Evolutionary conservation across 2,888 invertebrate species (phyloP), one percentile per base, ranked within the genome.

Genomic region (Pterobdella sp.): DNA sequence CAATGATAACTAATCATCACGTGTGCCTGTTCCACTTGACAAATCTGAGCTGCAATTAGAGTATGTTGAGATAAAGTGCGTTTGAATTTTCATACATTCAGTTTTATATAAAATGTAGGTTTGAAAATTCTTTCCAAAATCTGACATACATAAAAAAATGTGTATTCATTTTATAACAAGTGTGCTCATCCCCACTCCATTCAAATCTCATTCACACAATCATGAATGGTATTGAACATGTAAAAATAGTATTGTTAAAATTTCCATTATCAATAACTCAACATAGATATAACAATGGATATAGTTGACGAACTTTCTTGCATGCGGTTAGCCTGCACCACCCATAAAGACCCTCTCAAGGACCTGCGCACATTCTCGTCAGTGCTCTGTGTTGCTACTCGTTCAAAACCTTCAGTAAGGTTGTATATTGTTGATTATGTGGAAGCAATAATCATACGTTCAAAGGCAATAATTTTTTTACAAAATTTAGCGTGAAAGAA

Each of bases 281-380:
- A 3, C 1, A 3, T 34, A 34, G 4, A 7, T 18, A 3, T 31
- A 65, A 32, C n/a, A 36, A 34, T 7, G 26, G 26, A 36, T 31
- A 67, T 14, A 22, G 36, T 35, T 31, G 22, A 36, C 68, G 18
- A 1, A n/a, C n/a, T n/a, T n/a, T n/a, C n/a, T n/a, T n/a, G n/a
- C n/a, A n/a, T n/a, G n/a, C n/a, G n/a, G n/a, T n/a, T n/a, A n/a
- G 74, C 67, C 63, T 67, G 36, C 35, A 77, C 63, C n/a, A 78
- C 81, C 82, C 82, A 82, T 70, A 82, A 77, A 71, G 80, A 80
- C 35, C 82, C 81, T 71, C 81, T 75, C 10, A 80, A 80, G 22
- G 81, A 79, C 73, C 81, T 79, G 36, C 80, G 75, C 18, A 77
- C 72, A 32, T 75, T 73, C 32, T 80, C 79, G 63, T 79, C 60